Base-by-base conservation (phyloP, 2,113 vertebrate species). In the Cisticola juncidis region DNA sequence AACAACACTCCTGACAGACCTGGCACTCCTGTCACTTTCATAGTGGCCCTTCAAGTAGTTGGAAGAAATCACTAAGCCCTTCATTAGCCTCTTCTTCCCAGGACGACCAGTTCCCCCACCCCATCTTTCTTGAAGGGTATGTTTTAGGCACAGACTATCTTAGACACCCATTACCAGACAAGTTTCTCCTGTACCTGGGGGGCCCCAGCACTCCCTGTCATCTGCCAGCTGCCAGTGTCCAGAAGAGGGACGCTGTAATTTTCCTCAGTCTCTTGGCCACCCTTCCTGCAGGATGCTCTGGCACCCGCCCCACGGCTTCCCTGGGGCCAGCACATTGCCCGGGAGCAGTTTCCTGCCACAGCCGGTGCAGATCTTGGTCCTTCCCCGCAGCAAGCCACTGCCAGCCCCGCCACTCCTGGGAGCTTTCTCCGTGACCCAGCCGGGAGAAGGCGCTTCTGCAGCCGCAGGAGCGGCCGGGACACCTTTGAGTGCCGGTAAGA, bases 301-400 rank as follows among this genome's bases (percentile, higher is more conserved):
- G 28, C 36, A 25, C 31, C 58, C 22, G 2, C 0, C 2, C 61
- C 31, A 5, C 2, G 33, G 38, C 29, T 25, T 24, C 58, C 40
- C 22, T 8, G 40, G 3, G 35, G 28, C 51, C 47, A 18, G 45
- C 21, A 9, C 29, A 25, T 0, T 5, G 51, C 62, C 9, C 3
- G 0, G 0, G 38, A 8, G 5, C 29, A 6, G 7, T 10, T 4
- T 2, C 50, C 38, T 25, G 13, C 26, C 40, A 12, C 0, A 33
- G 40, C 1, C 3, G 18, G 1, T 5, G 38, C 38, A 35, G 14
- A 40, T 6, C 36, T 16, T 8, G 40, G 11, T 38, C 21, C 26
- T 47, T 45, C 10, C 10, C 14, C 26, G 11, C 56, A 22, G 26
- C 22, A 29, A 4, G 7, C 15, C 66, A 29, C 31, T 12, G 38